Percentiles rank a stretch among this genome's conserved stretches.
Evolutionary conservation across 1,140 invertebrate species (phyloP).

Genomic region (Drosophila trapezifrons): DNA sequence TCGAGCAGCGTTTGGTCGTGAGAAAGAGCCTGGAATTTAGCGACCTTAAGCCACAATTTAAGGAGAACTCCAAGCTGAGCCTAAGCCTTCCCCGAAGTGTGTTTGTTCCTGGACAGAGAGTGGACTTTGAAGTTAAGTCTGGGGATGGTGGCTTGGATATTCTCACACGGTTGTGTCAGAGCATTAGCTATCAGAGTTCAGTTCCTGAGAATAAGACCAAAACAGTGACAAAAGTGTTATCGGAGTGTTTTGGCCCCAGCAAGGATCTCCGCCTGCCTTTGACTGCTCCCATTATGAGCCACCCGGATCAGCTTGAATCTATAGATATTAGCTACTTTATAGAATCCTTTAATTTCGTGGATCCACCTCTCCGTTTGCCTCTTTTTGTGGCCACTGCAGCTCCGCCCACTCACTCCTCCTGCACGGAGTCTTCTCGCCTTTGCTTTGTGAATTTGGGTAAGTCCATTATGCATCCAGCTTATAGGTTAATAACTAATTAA

Average conservation of each 20-base stretch:
- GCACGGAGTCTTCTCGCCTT: slow-evolving; percentile 6
- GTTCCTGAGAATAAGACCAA: slow-evolving; percentile 35
- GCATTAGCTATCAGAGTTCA: slow-evolving; percentile 37
- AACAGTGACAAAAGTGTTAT: slow-evolving; percentile 29
- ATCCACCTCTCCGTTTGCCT: slow-evolving; percentile 35
- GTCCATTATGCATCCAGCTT: neutral
- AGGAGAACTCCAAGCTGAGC: neutral
- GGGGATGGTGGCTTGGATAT: neutral
- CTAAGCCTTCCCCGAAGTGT: slow-evolving; percentile 56
- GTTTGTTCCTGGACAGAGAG: slow-evolving; percentile 63
- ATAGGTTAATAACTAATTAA: neutral
- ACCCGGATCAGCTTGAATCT: neutral
- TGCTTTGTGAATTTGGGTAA: slow-evolving; percentile 62
- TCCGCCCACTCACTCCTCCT: slow-evolving; percentile 27
- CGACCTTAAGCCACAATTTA: slow-evolving; percentile 26
- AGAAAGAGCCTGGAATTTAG: slow-evolving; percentile 45
- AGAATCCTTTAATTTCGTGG: slow-evolving; percentile 32
- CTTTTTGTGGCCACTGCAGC: slow-evolving; percentile 60
- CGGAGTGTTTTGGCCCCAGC: slow-evolving; percentile 13
- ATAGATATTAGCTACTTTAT: slow-evolving; percentile 57
- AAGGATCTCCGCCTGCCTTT: slow-evolving; percentile 56
- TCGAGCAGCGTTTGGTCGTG: slow-evolving; percentile 54
- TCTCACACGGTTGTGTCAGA: slow-evolving; percentile 46
- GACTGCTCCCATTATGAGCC: slow-evolving; percentile 48
- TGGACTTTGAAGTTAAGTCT: slow-evolving; percentile 37